Evolutionary conservation across 2,113 vertebrate genomes (phyloP), one percentile per base, ranked within the genome.

Genomic region (Numenius arquata): DNA sequence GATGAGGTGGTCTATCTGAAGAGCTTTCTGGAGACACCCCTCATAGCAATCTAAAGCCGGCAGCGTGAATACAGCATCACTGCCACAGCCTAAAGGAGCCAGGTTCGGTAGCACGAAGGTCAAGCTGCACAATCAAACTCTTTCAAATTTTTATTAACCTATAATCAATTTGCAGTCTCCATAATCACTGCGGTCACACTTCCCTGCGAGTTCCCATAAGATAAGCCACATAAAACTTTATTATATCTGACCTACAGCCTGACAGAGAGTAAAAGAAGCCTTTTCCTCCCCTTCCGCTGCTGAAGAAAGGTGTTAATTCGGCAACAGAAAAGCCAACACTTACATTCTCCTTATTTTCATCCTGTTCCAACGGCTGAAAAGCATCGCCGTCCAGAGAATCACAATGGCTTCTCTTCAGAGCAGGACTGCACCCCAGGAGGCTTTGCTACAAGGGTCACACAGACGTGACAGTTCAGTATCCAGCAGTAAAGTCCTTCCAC

Each of bases 271-370:
- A 25, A 20, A 0, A 40, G 53, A 5, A 73, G 47, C 71, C 18
- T n/a, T 38, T 62, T 29, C 74, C 32, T 43, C 10, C n/a, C 7
- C 18, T 5, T 12, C 36, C 25, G 7, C 75, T 8, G 21, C 1
- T 13, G 20, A 32, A 80, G 43, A 38, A 19, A 6, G 5, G 43
- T 17, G 70, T 34, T 20, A 8, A 34, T 5, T 14, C 40, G 26
- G 47, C 38, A 27, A 5, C 8, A 25, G 25, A 11, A 36, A 34
- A 25, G 27, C 52, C 14, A 12, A 34, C 43, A 63, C 98, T 98
- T 68, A 99, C 96, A 34, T 99, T 99, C 93, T 99, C 99, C 95
- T 99, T 99, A 93, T 99, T 98, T 40, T 98, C 98, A 58, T 80
- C 97, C 38, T 77, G 95, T 12, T 97, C 98, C 18, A 98, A 80